Evolutionary conservation across 2,113 vertebrate genomes (phyloP).

Genomic region (Paracyprichromis sp.): DNA sequence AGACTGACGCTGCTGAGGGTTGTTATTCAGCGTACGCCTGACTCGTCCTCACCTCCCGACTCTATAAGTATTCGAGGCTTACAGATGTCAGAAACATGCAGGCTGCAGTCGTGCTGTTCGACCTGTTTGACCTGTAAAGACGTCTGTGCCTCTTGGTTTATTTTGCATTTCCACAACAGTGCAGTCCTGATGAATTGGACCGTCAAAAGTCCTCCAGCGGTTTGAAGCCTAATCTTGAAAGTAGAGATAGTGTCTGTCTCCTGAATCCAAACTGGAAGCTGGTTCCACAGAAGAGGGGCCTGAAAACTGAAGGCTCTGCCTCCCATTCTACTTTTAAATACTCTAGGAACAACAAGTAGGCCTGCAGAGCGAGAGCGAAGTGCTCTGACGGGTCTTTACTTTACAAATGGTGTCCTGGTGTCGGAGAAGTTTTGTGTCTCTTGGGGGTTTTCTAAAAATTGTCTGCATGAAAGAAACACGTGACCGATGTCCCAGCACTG

Average conservation of each 20-base stretch:
- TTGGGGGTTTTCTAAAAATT: not conserved
- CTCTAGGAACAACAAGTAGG: not conserved
- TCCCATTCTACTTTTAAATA: not conserved
- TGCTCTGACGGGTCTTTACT: not conserved
- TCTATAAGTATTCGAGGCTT: not conserved
- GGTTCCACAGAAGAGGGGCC: not conserved
- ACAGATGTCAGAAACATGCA: not conserved
- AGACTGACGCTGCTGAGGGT: not conserved
- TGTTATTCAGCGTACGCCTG: not conserved
- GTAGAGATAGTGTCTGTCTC: not conserved
- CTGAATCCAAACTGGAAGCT: not conserved
- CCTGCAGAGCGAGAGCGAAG: rapidly evolving
- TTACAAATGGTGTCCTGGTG: not conserved
- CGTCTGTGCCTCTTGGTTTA: not conserved
- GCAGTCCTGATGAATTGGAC: not conserved
- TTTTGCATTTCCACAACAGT: not conserved
- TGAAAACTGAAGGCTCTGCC: not conserved
- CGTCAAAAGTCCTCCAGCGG: rapidly evolving
- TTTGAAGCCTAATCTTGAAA: rapidly evolving
- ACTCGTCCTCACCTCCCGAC: not conserved
- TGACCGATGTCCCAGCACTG: not conserved
- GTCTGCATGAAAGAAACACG: not conserved
- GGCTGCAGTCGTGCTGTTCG: rapidly evolving
- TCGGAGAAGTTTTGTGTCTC: not conserved
- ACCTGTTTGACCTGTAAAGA: not conserved